Base-by-base conservation (phyloP, 2,113 vertebrate genomes). In the Haemorhous mexicanus region DNA sequence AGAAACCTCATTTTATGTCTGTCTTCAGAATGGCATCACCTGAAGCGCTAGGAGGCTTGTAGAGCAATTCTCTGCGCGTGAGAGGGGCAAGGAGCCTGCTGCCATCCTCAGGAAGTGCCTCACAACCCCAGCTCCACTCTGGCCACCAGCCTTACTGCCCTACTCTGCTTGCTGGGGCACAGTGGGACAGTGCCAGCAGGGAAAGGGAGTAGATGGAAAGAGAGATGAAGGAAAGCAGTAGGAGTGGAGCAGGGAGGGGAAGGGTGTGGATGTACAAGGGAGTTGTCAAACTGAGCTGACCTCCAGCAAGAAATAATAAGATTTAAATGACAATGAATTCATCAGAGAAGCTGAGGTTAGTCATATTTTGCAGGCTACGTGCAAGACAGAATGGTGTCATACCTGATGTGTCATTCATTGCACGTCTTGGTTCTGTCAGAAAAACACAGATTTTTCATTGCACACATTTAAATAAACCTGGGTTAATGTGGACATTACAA, bases 41-140 rank as follows among this genome's bases (percentile, higher is more conserved):
- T 59, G 81, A 44, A 91, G 27, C 2, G 1, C 62, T 82, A 23
- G 67, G 58, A 89, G 78, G 13, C 43, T 73, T 84, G 33, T 28
- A 35, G 16, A 73, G 33, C 26, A 63, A 61, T 55, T 33, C 7
- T 47, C 7, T 49, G 19, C 11, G 43, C 22, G 16, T 7, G 39
- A 52, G 21, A 73, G 23, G 16, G 13, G 9, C 15, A 9, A 55
- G 12, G 20, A 44, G 10, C 23, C 26, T 58, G 19, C 43, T 4
- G 1, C 19, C 6, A 0, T 20, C 6, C 27, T 43, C 0, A 0
- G 16, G 12, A 49, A 32, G 3, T 4, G 6, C 16, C 55, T 74
- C 11, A 5, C 7, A 21, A 30, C 23, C 41, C n/a, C 0, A 0
- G 5, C 15, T 12, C 23, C 0, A 1, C 13, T 30, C 30, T 4